Evolutionary conservation across 2,113 vertebrate species (phyloP), one percentile per base, ranked within the genome.

Genomic region (Sprattus sprattus): DNA sequence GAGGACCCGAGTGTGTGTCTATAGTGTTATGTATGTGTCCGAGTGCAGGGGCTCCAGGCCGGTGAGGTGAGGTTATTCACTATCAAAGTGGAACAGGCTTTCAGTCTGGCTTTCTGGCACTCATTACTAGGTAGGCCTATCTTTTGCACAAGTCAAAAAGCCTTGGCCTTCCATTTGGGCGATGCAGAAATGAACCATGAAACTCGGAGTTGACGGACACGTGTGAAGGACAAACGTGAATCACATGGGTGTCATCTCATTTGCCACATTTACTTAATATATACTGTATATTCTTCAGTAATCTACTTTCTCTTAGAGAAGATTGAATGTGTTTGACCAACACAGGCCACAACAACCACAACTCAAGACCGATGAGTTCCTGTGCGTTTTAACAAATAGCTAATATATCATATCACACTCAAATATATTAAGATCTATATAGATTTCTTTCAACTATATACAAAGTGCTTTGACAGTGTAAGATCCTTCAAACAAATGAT

Each of bases 281-380:
- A 78, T 78, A 78, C 71, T 50, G 46, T 78, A 84, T 71, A 50
- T 8, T 81, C 80, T 8, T 39, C 52, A 60, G 92, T 91, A 94
- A 92, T 92, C 94, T 94, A 84, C 92, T 92, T 94, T 94, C 94
- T 96, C 95, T 94, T 91, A 92, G 91, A 94, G 91, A 93, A 92
- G 89, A 95, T 84, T 87, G 86, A 71, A 87, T 89, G 90, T 86
- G 84, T 89, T 87, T 50, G 87, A 83, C 88, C 81, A 83, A 87
- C 71, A 87, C 32, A 86, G 88, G 86, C 60, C 84, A 85, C 84
- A 85, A 84, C 89, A 88, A 89, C 64, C 86, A 64, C 50, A 88
- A 84, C 83, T 87, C 49, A 87, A 81, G 47, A 57, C 67, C 50
- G 60, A 82, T 85, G 83, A 87, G 82, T 85, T 54, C 39, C 83